Evolutionary conservation across 1,140 invertebrate species (phyloP).

Genomic region (Nylanderia fulva): DNA sequence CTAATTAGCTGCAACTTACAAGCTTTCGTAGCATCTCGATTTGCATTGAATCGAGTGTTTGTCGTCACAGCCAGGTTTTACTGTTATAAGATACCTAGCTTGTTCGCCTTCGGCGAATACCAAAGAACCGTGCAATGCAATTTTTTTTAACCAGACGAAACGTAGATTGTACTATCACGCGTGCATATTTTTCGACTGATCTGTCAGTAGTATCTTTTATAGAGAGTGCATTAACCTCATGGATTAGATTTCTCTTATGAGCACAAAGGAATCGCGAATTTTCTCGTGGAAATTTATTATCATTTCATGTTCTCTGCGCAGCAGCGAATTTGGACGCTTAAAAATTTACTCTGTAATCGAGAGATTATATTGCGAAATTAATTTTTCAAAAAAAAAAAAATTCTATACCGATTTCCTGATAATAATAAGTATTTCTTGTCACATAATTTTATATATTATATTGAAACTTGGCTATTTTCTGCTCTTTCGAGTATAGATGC

Average conservation of each 20-base stretch:
- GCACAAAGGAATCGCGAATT: not conserved
- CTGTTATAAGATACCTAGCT: slow-evolving; percentile 27
- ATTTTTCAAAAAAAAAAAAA: not conserved
- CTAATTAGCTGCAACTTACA: not conserved
- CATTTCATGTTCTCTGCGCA: slow-evolving; percentile 9
- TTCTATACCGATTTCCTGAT: not conserved
- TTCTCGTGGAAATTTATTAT: slow-evolving; percentile 16
- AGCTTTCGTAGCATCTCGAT: not conserved
- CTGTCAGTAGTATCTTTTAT: slow-evolving; percentile 24
- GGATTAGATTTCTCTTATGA: slow-evolving; percentile 50
- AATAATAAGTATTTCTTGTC: slow-evolving; percentile 2
- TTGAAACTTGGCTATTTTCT: not conserved
- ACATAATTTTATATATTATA: not conserved
- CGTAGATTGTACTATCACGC: slow-evolving; percentile 49
- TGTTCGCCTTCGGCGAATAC: not conserved
- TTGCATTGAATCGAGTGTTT: slow-evolving; percentile 16
- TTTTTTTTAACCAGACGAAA: not conserved
- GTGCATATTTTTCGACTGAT: slow-evolving; percentile 51
- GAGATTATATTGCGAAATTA: slow-evolving; percentile 12
- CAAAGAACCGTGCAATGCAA: not conserved
- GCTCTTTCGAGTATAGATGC: not conserved
- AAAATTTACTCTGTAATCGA: not conserved
- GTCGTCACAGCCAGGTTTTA: slow-evolving; percentile 4
- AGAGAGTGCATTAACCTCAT: slow-evolving; percentile 55
- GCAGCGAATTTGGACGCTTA: not conserved